A percentile compares a stretch with the other conserved stretches of the same genome.
Conservation (phyloP, 2,113 vertebrate genomes). For the Lepisosteus oculatus region DNA sequence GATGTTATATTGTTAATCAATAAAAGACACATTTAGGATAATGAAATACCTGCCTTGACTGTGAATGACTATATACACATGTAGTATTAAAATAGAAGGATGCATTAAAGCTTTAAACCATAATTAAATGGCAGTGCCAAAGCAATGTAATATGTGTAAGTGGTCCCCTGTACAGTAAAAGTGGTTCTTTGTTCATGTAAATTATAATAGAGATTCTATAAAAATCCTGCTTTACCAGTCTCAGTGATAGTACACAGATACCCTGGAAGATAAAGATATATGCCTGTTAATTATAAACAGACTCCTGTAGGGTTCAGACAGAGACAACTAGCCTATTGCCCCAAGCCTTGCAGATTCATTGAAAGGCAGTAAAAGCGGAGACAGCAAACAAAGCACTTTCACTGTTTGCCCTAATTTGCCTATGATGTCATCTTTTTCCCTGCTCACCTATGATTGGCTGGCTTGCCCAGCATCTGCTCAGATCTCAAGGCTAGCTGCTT, state of each 20-base stretch:
- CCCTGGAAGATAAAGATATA: not conserved
- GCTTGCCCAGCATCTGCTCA: constrained; percentile 79
- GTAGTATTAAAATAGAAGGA: too few species aligned
- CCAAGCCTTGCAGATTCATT: not conserved
- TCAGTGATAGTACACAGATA: not conserved
- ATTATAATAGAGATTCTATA: too few species aligned
- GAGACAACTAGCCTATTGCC: not conserved
- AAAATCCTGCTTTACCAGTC: too few species aligned
- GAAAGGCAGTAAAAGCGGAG: constrained; percentile 33
- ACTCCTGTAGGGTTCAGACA: not conserved
- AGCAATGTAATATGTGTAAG: too few species aligned
- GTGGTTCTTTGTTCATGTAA: too few species aligned
- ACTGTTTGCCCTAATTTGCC: constrained; percentile 72
- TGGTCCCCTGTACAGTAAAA: too few species aligned
- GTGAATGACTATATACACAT: too few species aligned
- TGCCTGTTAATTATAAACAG: not conserved
- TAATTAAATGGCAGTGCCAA: too few species aligned
- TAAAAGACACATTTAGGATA: too few species aligned
- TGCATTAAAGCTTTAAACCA: too few species aligned
- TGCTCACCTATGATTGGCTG: constrained; percentile 71
- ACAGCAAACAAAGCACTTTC: constrained; percentile 57
- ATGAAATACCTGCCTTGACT: too few species aligned
- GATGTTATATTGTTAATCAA: too few species aligned
- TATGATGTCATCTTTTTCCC: constrained; percentile 88
- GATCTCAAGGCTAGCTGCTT: constrained; percentile 75